phyloP scores from a whole-genome alignment of 2,113 vertebrate genomes.

The Neolamprologus devosi region DNA sequence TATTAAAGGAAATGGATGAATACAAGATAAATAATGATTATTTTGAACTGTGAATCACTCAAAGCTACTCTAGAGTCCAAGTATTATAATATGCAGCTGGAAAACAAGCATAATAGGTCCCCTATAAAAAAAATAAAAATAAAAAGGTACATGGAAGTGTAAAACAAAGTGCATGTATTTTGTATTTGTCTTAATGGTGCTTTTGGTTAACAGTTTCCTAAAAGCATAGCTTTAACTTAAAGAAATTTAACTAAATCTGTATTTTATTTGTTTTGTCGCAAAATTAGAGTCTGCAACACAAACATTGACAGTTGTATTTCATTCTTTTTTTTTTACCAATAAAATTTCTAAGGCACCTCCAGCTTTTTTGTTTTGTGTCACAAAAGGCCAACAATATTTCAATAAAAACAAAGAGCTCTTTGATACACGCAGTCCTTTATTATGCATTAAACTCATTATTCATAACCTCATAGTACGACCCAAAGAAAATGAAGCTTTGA shows the following conservation, averaged over 20 bases:
- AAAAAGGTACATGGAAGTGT: background rate
- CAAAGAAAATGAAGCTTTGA: background rate
- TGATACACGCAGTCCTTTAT: conserved; percentile 32
- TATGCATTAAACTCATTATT: background rate
- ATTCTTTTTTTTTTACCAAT: conserved; percentile 29
- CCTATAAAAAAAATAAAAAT: background rate
- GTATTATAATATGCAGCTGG: background rate
- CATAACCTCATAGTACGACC: background rate
- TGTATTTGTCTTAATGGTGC: background rate
- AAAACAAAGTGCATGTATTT: background rate
- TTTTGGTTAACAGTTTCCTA: background rate
- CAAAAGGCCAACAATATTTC: background rate
- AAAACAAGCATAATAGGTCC: background rate
- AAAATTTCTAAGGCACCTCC: conserved; percentile 28
- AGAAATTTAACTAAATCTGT: background rate
- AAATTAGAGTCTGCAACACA: conserved; percentile 20
- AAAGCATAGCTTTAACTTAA: background rate
- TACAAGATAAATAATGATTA: background rate
- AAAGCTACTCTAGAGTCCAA: background rate
- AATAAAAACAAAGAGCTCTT: background rate
- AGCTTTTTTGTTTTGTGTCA: background rate
- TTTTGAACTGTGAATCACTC: background rate
- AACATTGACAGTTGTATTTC: background rate
- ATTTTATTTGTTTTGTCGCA: conserved; percentile 8
- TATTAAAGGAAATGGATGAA: background rate